Conservation (phyloP, 2,888 invertebrate species). For the Lypha dubia region DNA sequence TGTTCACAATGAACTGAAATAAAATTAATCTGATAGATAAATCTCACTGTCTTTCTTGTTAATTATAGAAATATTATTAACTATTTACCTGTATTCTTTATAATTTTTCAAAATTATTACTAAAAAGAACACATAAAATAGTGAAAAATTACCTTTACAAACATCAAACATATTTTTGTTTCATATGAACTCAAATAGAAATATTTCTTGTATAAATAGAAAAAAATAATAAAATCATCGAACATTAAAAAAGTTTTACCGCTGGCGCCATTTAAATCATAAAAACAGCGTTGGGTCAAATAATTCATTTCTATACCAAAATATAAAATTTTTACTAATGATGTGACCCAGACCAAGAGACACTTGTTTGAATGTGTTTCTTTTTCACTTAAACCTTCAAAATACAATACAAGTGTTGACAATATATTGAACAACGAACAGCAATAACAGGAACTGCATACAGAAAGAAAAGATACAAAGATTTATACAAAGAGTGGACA, state of each 20-base stretch:
- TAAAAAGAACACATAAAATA: slow-evolving; percentile 5
- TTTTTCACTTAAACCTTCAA: slow-evolving; percentile 16
- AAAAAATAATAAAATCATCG: slow-evolving; percentile 11
- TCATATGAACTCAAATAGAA: not conserved
- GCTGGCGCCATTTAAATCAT: slow-evolving; percentile 68
- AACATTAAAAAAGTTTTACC: slow-evolving; percentile 57
- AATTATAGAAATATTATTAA: not conserved
- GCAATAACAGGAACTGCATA: slow-evolving; percentile 21
- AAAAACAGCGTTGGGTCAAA: slow-evolving; percentile 67
- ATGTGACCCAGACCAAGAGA: slow-evolving; percentile 1
- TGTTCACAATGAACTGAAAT: not conserved
- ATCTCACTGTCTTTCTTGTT: not conserved
- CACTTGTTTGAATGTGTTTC: slow-evolving; percentile 58
- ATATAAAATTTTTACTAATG: slow-evolving; percentile 32
- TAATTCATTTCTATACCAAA: slow-evolving; percentile 35
- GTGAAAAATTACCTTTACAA: not conserved
- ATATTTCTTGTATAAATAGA: not conserved
- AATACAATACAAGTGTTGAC: slow-evolving; percentile 54
- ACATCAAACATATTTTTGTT: slow-evolving; percentile 22
- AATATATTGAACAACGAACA: slow-evolving; percentile 32
- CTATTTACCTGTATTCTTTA: not conserved
- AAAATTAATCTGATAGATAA: not conserved
- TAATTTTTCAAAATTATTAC: slow-evolving; percentile 2
- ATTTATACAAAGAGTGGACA: slow-evolving; percentile 31
- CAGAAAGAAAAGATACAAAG: slow-evolving; percentile 29